These are phyloP conservation scores for Rhopalosiphum padi DNA, from an alignment of 1,140 invertebrate species.

Conservation along the genomic window DNA sequence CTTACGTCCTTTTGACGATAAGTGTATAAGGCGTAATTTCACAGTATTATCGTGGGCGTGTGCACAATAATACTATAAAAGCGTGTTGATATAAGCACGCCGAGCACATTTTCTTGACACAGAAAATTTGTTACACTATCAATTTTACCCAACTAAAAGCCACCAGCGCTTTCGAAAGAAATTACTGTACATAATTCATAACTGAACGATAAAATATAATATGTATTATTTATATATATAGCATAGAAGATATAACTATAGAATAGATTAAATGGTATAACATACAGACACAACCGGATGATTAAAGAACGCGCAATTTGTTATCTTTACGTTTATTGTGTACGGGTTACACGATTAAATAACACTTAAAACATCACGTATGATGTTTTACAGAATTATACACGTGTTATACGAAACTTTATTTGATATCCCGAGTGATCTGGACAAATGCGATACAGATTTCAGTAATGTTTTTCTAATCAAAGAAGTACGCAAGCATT, in stretches of 20 bases:
- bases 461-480: too few species aligned
- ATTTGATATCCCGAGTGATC: neutral
- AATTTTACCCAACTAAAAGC: neutral
- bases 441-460: too few species aligned
- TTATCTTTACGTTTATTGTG: neutral
- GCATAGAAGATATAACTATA: too few species aligned
- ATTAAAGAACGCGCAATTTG: neutral
- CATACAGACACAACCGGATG: neutral
- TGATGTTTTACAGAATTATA: neutral
- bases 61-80: conserved; percentile 21
- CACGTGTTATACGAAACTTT: neutral
- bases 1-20: neutral
- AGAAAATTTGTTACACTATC: conserved; percentile 16
- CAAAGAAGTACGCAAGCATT: too few species aligned
- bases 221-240: too few species aligned
- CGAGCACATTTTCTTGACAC: neutral
- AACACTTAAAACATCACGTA: neutral
- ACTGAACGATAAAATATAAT: neutral
- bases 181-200: neutral
- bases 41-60: neutral
- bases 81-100: neutral
- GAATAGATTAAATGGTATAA: too few species aligned
- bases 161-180: neutral
- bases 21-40: neutral
- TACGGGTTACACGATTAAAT: neutral